phyloP scores from a whole-genome alignment of 2,113 vertebrate species.

The Cebus imitator region DNA sequence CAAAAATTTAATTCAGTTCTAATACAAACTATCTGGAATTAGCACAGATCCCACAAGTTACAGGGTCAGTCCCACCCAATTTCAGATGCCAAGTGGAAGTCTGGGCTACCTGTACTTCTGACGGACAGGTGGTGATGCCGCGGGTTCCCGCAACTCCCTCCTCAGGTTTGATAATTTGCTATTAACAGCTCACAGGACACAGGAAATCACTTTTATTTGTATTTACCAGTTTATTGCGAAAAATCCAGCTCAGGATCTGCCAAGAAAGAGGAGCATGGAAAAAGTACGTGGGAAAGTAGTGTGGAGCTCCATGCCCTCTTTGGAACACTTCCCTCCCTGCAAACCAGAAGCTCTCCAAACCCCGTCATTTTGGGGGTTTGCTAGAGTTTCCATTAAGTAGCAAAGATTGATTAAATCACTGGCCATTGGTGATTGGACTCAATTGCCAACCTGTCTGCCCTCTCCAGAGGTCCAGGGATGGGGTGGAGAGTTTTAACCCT shows the following conservation, averaged over 20 bases:
- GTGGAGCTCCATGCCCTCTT: neutral
- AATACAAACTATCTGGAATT: neutral
- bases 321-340: too few species aligned
- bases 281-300: accelerated
- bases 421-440: neutral
- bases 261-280: neutral
- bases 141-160: neutral
- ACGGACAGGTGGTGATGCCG: neutral
- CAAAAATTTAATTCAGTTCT: neutral
- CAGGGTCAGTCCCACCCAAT: neutral
- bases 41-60: neutral
- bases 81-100: neutral
- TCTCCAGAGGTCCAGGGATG: neutral
- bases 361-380: neutral
- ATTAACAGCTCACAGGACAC: neutral
- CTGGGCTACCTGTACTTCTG: neutral
- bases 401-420: neutral
- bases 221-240: neutral
- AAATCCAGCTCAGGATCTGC: neutral
- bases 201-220: neutral
- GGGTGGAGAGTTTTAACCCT: neutral
- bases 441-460: neutral
- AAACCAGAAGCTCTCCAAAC: neutral
- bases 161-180: neutral
- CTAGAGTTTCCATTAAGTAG: neutral